These are phyloP conservation scores for Brachypodius melanocephalos DNA, from an alignment of 2,113 vertebrate genomes.

Conservation along the genomic window DNA sequence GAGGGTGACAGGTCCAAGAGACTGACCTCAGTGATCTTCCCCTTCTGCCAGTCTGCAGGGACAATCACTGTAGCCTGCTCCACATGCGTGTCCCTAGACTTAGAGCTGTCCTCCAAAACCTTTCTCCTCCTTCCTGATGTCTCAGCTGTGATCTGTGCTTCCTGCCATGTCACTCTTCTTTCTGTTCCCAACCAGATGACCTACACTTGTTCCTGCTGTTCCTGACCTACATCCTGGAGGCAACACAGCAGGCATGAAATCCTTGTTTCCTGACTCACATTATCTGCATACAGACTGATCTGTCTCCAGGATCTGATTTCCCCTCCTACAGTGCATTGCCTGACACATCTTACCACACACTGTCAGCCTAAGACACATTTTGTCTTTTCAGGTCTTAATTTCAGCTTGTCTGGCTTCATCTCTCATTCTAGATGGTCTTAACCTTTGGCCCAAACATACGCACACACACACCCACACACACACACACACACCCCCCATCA, in stretches of 20 bases:
- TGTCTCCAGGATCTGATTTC: not conserved
- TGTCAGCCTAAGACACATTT: not conserved
- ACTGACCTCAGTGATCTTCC: not conserved
- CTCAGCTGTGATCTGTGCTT: not conserved
- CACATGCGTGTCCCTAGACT: fast-evolving
- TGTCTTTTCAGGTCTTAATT: not conserved
- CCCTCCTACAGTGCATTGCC: not conserved
- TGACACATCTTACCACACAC: not conserved
- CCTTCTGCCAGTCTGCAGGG: not conserved
- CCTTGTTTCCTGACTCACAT: not conserved
- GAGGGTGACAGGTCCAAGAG: not conserved
- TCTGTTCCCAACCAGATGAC: not conserved
- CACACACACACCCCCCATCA: not conserved
- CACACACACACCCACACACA: not conserved
- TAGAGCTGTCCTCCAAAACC: not conserved
- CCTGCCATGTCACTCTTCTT: not conserved
- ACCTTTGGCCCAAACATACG: not conserved
- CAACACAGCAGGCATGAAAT: not conserved
- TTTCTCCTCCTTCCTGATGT: not conserved
- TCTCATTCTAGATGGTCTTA: not conserved
- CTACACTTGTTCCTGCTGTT: not conserved
- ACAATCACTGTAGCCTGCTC: not conserved
- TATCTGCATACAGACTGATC: not conserved
- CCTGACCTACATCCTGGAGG: not conserved
- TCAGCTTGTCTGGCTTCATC: not conserved